A percentile compares a stretch with the other conserved stretches of the same genome.
phyloP scores from a whole-genome alignment of 2,113 vertebrate genomes.

The Dermatemys mawii region DNA sequence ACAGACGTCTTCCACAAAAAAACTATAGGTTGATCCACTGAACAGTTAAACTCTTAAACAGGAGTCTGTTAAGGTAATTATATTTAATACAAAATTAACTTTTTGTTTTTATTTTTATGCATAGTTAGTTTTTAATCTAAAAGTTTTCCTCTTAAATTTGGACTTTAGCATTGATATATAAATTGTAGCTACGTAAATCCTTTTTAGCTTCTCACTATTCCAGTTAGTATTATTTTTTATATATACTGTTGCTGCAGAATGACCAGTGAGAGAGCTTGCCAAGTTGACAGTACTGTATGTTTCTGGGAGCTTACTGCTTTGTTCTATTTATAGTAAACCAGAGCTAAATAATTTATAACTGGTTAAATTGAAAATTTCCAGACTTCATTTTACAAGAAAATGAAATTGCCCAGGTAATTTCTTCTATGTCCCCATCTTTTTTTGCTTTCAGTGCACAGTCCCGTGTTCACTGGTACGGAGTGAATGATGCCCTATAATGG shows the following conservation, averaged over 20 bases:
- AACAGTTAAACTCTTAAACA: neutral
- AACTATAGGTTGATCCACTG: neutral
- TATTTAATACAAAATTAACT: neutral
- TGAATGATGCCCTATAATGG: neutral
- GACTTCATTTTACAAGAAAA: neutral
- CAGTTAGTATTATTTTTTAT: neutral
- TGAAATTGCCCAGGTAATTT: neutral
- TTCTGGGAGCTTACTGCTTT: neutral
- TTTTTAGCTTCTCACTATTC: rapidly evolving
- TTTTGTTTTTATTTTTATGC: neutral
- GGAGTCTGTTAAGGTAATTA: neutral
- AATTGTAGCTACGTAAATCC: neutral
- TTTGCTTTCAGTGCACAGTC: neutral
- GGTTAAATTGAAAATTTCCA: neutral
- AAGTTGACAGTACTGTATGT: neutral
- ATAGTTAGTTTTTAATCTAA: neutral
- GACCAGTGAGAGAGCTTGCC: neutral
- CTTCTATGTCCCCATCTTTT: neutral
- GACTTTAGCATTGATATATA: neutral
- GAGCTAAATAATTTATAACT: neutral
- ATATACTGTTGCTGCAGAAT: neutral
- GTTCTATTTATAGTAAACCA: neutral
- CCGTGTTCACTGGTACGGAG: neutral
- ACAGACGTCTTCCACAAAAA: neutral
- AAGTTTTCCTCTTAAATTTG: neutral